Evolutionary conservation across 2,888 invertebrate species (phyloP), one percentile per base, ranked within the genome.

Genomic region (Drosophila kuntzei): DNA sequence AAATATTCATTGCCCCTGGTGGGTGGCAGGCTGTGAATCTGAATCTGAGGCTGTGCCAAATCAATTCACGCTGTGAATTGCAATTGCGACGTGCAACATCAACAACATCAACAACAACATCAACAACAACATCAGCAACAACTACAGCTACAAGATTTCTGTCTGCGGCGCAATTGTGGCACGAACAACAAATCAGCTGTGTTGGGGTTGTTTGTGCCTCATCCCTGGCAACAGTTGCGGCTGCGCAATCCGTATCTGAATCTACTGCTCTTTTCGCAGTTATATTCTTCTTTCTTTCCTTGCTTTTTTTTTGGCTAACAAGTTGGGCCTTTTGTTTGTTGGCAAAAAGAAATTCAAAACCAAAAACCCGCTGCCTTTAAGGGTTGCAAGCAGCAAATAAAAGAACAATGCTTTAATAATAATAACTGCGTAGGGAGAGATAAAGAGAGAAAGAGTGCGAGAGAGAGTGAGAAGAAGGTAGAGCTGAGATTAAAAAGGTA

Each of bases 321-420:
- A 71, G 76, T 76, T 68, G 76, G 39, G 58, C 58, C 63, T 79
- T 80, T 85, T 85, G 85, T 85, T 87, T 68, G 61, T 87, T 65
- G 61, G 22, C 34, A 49, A 14, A 32, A 44, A 55, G 88, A 88
- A 89, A 89, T 87, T 87, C 79, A 89, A 89, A 89, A 87, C 87
- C 86, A 16, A 65, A 54, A 64, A 63, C 77, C 51, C 61, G 51
- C 76, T 71, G 62, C 50, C 47, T 62, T 70, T 86, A 83, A 78
- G 82, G 86, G 83, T 83, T 75, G 76, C 66, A 20, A 20, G 43
- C 51, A 37, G 43, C 63, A 74, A 64, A 69, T 34, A 72, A 83
- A 84, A 84, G 83, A 84, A 84, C 83, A 84, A 84, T 86, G 87
- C 86, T 73, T 74, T 80, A 74, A 84, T 84, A 84, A 78, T 76